Percentiles rank a stretch among this genome's conserved stretches.
These are phyloP conservation scores for Branchinecta lynchi DNA, from an alignment of 1,140 invertebrate species.

Conservation along the genomic window DNA sequence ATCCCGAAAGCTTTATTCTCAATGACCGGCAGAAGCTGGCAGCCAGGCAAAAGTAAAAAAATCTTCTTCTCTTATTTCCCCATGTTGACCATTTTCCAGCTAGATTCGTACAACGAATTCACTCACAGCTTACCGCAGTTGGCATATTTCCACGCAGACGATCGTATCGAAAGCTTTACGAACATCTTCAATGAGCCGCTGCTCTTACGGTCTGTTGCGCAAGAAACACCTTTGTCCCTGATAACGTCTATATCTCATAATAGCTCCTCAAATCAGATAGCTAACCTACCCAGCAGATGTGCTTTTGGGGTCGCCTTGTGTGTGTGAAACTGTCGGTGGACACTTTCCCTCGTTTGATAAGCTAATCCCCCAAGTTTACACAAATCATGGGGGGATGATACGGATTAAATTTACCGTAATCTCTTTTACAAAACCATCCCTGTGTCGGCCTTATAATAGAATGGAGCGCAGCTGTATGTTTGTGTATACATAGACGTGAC, in stretches of 20 bases:
- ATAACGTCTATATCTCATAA: not conserved
- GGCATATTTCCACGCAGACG: too few relatives aligned
- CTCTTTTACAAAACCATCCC: conserved; percentile 7
- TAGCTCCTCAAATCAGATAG: conserved; percentile 11
- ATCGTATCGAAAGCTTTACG: too few relatives aligned
- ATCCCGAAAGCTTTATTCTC: too few relatives aligned
- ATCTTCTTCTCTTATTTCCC: too few relatives aligned
- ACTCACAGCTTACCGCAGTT: too few relatives aligned
- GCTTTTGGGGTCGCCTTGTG: too few relatives aligned
- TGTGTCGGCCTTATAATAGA: not conserved
- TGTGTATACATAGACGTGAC: not conserved
- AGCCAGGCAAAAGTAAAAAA: too few relatives aligned
- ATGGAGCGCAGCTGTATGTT: not conserved
- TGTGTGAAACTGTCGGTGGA: not conserved
- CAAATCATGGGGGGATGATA: conserved; percentile 9
- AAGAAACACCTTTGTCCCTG: not conserved
- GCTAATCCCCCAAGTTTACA: conserved; percentile 7
- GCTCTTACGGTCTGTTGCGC: conserved; percentile 2
- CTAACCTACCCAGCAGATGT: not conserved
- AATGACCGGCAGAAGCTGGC: too few relatives aligned
- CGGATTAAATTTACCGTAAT: conserved; percentile 11
- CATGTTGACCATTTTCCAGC: too few relatives aligned
- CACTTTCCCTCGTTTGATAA: not conserved
- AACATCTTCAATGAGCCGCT: not conserved
- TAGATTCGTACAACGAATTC: too few relatives aligned